phyloP scores from a whole-genome alignment of 92 coral and sea anemone genomes.

The Palythoa caribaeorum region DNA sequence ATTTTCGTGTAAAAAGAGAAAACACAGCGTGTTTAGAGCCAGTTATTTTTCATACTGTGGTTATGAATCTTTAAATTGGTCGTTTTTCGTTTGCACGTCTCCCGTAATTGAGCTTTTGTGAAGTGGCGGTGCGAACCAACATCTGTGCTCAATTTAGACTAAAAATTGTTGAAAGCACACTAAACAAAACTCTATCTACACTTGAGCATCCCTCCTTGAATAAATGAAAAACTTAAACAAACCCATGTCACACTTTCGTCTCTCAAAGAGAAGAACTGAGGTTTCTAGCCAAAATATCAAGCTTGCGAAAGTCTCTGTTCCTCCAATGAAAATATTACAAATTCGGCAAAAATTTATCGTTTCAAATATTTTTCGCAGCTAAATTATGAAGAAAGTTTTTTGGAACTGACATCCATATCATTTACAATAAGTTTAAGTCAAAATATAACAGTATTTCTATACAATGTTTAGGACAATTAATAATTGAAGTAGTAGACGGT shows the following conservation, averaged over 20 bases:
- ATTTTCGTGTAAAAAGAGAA: background rate
- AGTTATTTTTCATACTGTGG: background rate
- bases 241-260: background rate
- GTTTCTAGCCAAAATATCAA: background rate
- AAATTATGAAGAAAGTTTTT: constrained; percentile 19
- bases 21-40: background rate
- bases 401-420: constrained; percentile 16
- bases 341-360: background rate
- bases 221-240: background rate
- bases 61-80: background rate
- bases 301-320: background rate
- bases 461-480: background rate
- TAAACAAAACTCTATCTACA: background rate
- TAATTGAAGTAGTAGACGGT: constrained; percentile 5
- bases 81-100: background rate
- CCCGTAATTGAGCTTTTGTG: background rate
- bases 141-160: constrained; percentile 16
- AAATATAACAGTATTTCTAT: background rate
- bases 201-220: background rate
- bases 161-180: background rate
- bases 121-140: constrained; percentile 23
- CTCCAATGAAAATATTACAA: background rate
- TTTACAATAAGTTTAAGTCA: constrained; percentile 6
- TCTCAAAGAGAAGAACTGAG: background rate
- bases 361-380: background rate